A percentile compares a stretch with the other conserved stretches of the same genome.
Evolutionary conservation across 1,140 invertebrate genomes (phyloP).

Genomic region (Sitophilus oryzae): DNA sequence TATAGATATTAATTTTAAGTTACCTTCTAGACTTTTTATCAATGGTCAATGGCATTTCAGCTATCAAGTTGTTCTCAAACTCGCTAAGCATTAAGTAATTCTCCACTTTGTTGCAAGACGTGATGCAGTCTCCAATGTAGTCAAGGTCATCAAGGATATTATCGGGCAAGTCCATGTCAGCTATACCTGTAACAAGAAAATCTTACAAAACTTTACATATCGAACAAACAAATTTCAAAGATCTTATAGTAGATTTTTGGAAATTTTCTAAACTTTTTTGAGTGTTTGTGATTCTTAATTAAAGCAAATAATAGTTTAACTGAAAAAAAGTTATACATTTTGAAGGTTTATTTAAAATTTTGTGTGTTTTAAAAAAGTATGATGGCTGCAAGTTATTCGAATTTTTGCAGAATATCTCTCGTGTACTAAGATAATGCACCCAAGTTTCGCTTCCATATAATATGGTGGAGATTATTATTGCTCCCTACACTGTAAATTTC

Average conservation of each 20-base stretch:
- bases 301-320: no score
- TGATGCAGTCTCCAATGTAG: conserved; percentile 79
- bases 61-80: conserved; percentile 80
- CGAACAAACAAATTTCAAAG: neutral
- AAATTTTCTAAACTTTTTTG: neutral
- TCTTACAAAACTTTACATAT: neutral
- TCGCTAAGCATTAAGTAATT: conserved; percentile 83
- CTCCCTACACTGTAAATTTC: no score
- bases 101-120: conserved; percentile 82
- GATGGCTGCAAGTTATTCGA: no score
- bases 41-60: conserved; percentile 65
- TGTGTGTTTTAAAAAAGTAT: no score
- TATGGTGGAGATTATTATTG: no score
- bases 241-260: neutral
- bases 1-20: no score
- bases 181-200: conserved; percentile 46
- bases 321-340: no score
- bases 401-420: no score
- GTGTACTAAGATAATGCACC: no score
- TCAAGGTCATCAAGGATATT: conserved; percentile 75
- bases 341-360: no score
- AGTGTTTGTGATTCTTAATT: no score
- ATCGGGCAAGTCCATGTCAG: conserved; percentile 77
- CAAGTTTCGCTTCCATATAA: no score
- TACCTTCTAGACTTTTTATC: conserved; percentile 58